Evolutionary conservation across 2,888 invertebrate genomes (phyloP).

Genomic region (Drosophila robusta): DNA sequence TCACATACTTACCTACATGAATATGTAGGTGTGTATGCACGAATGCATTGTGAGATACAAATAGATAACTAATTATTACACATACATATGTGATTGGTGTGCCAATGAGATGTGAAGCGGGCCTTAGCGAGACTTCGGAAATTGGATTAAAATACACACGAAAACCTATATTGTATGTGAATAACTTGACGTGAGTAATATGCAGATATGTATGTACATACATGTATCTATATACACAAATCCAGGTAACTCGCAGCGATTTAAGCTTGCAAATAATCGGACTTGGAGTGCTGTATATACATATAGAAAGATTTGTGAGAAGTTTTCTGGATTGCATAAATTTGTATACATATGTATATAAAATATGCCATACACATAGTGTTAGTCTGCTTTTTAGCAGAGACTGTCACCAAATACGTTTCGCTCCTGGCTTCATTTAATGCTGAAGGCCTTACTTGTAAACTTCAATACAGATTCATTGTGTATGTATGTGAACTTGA

Average conservation of each 20-base stretch:
- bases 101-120: conserved; percentile 16
- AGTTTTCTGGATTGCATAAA: no score
- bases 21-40: conserved; percentile 1
- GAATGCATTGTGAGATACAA: neutral
- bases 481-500: neutral
- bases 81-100: conserved; percentile 3
- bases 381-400: no score
- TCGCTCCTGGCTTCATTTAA: no score
- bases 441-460: no score
- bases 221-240: neutral
- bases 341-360: neutral
- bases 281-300: no score
- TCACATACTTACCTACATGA: conserved; percentile 15
- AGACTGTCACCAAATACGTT: neutral
- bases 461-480: neutral
- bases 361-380: neutral
- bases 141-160: neutral
- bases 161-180: neutral
- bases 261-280: no score
- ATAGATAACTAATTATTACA: conserved; percentile 16
- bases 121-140: neutral
- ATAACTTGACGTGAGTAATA: neutral
- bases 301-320: neutral
- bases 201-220: neutral
- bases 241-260: neutral